phyloP scores from a whole-genome alignment of 2,797 vertebrate species.

The Oreortyx pictus region DNA sequence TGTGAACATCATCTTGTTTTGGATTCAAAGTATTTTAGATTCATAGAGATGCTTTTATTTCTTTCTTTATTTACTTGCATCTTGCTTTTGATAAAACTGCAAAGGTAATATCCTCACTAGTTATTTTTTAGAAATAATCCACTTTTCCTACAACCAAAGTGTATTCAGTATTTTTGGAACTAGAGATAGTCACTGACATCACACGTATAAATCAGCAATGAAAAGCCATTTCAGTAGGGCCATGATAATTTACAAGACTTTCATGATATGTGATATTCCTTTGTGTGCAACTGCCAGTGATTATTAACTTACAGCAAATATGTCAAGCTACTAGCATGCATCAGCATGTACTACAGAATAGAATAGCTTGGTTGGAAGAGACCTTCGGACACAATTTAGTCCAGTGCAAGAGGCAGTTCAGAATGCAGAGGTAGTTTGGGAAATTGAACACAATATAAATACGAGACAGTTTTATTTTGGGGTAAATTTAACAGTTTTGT shows the following conservation, averaged over 20 bases:
- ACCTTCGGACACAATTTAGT: background rate
- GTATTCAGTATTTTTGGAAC: background rate
- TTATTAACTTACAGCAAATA: slow-evolving; percentile 13
- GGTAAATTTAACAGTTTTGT: background rate
- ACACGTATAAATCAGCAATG: background rate
- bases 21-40: background rate
- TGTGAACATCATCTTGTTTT: background rate
- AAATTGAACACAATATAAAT: background rate
- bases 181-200: background rate
- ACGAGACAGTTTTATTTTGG: background rate
- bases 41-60: background rate
- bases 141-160: background rate
- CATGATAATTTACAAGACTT: background rate
- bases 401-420: background rate
- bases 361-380: background rate
- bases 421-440: background rate
- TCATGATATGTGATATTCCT: background rate
- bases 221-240: background rate
- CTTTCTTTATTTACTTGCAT: background rate
- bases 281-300: background rate
- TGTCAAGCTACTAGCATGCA: background rate
- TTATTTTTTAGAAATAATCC: background rate
- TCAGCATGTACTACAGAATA: background rate
- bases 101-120: background rate
- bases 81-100: background rate